A percentile compares a stretch with the other conserved stretches of the same genome.
phyloP scores from a whole-genome alignment of 2,888 invertebrate genomes.

The Machimus atricapillus region DNA sequence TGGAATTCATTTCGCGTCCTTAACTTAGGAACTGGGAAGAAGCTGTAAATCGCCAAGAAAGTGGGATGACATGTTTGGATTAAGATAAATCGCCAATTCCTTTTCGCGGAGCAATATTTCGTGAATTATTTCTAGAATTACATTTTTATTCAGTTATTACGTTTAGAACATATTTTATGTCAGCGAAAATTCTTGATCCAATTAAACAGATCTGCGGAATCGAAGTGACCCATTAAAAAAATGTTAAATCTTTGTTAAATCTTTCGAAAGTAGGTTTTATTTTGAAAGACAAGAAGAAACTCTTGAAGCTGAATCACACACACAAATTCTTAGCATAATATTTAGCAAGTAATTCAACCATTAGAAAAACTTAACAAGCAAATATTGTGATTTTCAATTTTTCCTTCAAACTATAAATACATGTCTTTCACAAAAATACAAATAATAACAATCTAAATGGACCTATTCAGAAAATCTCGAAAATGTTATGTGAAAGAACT shows the following conservation, averaged over 20 bases:
- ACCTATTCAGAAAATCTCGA: neutral
- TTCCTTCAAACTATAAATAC: too few relatives aligned
- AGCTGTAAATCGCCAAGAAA: neutral
- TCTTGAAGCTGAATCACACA: neutral
- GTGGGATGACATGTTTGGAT: neutral
- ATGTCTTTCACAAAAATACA: too few relatives aligned
- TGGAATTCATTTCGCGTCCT: neutral
- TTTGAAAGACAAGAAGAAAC: too few relatives aligned
- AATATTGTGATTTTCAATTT: too few relatives aligned
- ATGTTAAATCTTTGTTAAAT: too few relatives aligned
- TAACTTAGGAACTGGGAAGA: neutral
- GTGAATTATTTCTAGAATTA: neutral
- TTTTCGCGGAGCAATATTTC: neutral
- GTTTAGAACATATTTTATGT: neutral
- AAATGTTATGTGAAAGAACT: neutral
- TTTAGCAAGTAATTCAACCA: neutral
- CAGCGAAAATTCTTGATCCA: neutral
- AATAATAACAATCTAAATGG: neutral
- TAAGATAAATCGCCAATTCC: neutral
- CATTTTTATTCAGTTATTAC: neutral
- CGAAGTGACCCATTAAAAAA: neutral
- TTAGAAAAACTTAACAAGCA: neutral
- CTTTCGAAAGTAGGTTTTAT: too few relatives aligned
- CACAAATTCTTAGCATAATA: too few relatives aligned
- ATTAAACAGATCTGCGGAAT: neutral